Evolutionary conservation across 2,888 invertebrate genomes (phyloP).

Genomic region (Caenorhabditis plicata): DNA sequence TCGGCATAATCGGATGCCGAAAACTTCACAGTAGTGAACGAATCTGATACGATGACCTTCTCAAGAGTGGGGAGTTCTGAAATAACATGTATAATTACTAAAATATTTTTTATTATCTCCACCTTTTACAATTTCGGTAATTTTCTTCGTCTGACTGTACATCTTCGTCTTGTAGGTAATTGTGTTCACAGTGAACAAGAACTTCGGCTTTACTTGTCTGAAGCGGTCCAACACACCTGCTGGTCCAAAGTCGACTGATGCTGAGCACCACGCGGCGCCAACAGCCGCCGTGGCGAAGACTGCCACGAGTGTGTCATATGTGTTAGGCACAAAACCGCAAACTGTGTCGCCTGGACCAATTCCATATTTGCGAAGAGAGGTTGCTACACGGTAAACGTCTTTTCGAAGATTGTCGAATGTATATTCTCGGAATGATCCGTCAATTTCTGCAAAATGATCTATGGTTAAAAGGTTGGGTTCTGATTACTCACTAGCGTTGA

Average conservation of each 20-base stretch:
- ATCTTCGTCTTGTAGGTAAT: constrained; percentile 71
- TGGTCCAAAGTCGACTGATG: constrained; percentile 71
- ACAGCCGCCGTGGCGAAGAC: constrained; percentile 70
- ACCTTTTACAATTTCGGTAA: constrained; percentile 67
- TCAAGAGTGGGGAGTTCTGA: constrained; percentile 41
- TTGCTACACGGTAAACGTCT: constrained; percentile 52
- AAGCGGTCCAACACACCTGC: constrained; percentile 64
- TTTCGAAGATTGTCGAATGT: constrained; percentile 43
- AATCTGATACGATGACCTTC: constrained; percentile 48
- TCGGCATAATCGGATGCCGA: constrained; percentile 27
- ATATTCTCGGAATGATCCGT: constrained; percentile 23
- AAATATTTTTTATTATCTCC: neutral
- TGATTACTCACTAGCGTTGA: constrained; percentile 25
- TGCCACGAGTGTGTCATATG: constrained; percentile 69
- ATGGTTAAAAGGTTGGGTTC: neutral
- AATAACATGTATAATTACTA: neutral
- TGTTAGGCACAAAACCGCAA: constrained; percentile 70
- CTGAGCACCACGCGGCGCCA: constrained; percentile 71
- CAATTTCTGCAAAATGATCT: constrained; percentile 16
- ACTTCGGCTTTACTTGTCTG: constrained; percentile 69
- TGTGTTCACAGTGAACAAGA: constrained; percentile 71
- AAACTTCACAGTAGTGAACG: constrained; percentile 25
- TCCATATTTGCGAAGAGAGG: constrained; percentile 40
- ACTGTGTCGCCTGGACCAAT: constrained; percentile 68
- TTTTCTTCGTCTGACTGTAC: constrained; percentile 69